A percentile compares a stretch with the other conserved stretches of the same genome.
phyloP scores from a whole-genome alignment of 2,113 vertebrate species.

The Apus apus region DNA sequence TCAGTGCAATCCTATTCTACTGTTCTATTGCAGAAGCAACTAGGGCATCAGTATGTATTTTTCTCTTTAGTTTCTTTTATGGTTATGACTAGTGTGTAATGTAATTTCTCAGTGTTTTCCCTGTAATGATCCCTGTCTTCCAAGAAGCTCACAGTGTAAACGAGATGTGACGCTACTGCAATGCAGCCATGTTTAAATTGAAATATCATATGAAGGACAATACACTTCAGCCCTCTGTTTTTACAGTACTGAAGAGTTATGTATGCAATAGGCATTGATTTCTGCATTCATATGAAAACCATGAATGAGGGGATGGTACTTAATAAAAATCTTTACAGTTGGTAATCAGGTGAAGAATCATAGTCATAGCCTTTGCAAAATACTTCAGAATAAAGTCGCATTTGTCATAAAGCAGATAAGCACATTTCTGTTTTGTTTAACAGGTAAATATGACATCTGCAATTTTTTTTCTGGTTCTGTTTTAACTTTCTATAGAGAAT shows the following conservation, averaged over 20 bases:
- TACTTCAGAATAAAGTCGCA: background rate
- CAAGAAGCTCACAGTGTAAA: conserved; percentile 48
- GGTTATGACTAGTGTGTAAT: conserved; percentile 40
- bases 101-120: conserved; percentile 41
- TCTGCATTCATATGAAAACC: background rate
- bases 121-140: conserved; percentile 55
- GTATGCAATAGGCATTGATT: background rate
- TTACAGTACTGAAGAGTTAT: background rate
- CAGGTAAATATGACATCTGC: background rate
- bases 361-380: background rate
- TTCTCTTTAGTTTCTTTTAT: conserved; percentile 57
- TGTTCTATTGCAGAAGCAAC: conserved; percentile 37
- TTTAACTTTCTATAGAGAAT: background rate
- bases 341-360: conserved; percentile 13
- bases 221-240: conserved; percentile 3
- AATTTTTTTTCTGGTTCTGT: background rate
- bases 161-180: conserved; percentile 43
- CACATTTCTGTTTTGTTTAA: background rate
- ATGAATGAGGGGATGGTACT: background rate
- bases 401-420: background rate
- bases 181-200: conserved; percentile 55
- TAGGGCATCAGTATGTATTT: background rate
- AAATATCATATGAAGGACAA: conserved; percentile 47
- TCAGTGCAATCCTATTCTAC: conserved; percentile 22
- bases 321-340: conserved; percentile 25